phyloP scores from a whole-genome alignment of 2,888 invertebrate species.

The Choristoneura rosaceana region DNA sequence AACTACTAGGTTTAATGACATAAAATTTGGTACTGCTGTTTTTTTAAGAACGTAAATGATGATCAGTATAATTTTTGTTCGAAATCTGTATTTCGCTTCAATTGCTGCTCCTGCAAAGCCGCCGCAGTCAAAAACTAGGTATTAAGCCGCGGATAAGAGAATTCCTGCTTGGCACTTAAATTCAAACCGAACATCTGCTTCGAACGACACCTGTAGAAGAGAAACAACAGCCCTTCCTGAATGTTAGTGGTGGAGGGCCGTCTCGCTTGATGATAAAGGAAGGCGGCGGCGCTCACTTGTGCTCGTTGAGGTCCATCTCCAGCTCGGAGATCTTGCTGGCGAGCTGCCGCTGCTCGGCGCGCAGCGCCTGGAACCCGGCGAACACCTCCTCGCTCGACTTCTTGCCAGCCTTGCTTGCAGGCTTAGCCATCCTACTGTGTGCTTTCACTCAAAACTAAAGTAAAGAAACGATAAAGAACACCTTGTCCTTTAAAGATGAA shows the following conservation, averaged over 20 bases:
- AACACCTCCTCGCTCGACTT: conserved; percentile 92
- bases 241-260: background rate
- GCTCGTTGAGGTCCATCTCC: conserved; percentile 97
- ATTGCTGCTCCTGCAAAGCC: too few species aligned
- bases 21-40: too few species aligned
- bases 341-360: conserved; percentile 94
- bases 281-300: conserved; percentile 89
- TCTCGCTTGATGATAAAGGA: background rate
- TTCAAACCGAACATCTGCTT: conserved; percentile 18
- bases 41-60: too few species aligned
- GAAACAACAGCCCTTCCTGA: background rate
- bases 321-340: conserved; percentile 96
- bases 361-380: conserved; percentile 93
- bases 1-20: too few species aligned
- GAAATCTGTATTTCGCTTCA: too few species aligned
- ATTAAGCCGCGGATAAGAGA: too few species aligned
- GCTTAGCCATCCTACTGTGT: conserved; percentile 63
- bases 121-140: too few species aligned
- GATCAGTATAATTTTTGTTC: too few species aligned
- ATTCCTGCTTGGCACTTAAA: too few species aligned
- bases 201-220: background rate
- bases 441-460: background rate
- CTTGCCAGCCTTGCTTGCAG: conserved; percentile 70
- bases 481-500: background rate
- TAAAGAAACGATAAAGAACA: background rate